Percentiles rank a stretch among this genome's conserved stretches.
These are phyloP conservation scores for Camelus bactrianus DNA, from an alignment of 2,113 vertebrate genomes.

Conservation along the genomic window DNA sequence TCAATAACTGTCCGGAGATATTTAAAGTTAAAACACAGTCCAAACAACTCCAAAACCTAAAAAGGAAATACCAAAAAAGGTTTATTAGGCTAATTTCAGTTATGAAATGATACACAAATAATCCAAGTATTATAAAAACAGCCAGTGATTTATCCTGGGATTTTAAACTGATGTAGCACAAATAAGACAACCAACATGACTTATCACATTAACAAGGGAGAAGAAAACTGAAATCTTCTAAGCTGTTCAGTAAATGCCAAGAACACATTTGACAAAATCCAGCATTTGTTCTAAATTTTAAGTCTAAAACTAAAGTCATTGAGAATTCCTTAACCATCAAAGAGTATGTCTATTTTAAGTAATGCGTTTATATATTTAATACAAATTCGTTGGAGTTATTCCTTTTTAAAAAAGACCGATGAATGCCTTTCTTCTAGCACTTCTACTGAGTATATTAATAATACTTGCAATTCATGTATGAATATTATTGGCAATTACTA, in stretches of 20 bases:
- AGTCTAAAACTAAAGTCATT: conserved; percentile 28
- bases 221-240: neutral
- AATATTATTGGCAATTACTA: neutral
- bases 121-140: conserved; percentile 17
- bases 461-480: neutral
- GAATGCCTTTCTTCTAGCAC: neutral
- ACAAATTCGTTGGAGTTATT: neutral
- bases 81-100: neutral
- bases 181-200: conserved; percentile 11
- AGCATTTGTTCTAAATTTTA: conserved; percentile 22
- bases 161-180: conserved; percentile 19
- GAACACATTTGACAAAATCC: conserved; percentile 12
- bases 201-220: neutral
- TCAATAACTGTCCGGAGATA: neutral
- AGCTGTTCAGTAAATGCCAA: conserved; percentile 28
- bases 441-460: conserved; percentile 13
- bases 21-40: neutral
- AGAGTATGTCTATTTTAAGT: neutral
- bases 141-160: neutral
- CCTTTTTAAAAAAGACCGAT: neutral
- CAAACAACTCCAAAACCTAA: conserved; percentile 13
- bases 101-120: neutral
- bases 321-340: neutral
- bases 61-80: conserved; percentile 30
- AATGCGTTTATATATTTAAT: neutral